Percentiles rank a stretch among this genome's conserved stretches.
Conservation (phyloP, 2,888 invertebrate species). For the Leucophora obtusa region DNA sequence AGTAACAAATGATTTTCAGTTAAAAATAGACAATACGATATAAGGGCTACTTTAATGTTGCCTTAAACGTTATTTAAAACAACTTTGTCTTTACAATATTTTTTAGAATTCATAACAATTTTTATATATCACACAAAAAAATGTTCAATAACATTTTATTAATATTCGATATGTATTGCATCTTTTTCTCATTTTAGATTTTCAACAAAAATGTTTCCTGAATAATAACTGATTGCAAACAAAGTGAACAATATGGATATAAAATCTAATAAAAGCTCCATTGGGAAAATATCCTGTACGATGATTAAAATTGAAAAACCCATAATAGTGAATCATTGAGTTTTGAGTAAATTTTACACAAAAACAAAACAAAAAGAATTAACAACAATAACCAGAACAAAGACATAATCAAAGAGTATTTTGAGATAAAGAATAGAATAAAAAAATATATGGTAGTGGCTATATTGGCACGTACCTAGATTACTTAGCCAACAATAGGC, state of each 20-base stretch:
- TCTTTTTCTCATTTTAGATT: conserved; percentile 37
- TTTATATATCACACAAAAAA: neutral
- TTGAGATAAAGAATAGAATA: conserved; percentile 2
- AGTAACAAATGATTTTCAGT: too few species aligned
- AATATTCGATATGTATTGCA: neutral
- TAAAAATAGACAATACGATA: too few species aligned
- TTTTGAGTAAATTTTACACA: conserved; percentile 30
- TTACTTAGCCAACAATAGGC: conserved; percentile 24
- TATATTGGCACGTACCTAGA: conserved; percentile 17
- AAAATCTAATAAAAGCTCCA: conserved; percentile 30
- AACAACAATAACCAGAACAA: conserved; percentile 34
- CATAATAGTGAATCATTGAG: conserved; percentile 28
- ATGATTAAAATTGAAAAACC: conserved; percentile 34
- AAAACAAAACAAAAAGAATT: neutral
- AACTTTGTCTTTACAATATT: too few species aligned
- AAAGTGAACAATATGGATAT: conserved; percentile 23
- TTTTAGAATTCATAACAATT: neutral
- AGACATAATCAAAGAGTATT: conserved; percentile 39
- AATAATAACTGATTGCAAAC: conserved; percentile 30
- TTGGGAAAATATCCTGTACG: conserved; percentile 12
- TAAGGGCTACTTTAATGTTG: too few species aligned
- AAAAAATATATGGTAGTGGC: conserved; percentile 28
- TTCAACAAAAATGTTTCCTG: conserved; percentile 6
- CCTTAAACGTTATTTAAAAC: too few species aligned
- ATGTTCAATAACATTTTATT: neutral